A percentile compares a stretch with the other conserved stretches of the same genome.
phyloP scores from a whole-genome alignment of 2,797 vertebrate species.

The Furcifer pardalis region DNA sequence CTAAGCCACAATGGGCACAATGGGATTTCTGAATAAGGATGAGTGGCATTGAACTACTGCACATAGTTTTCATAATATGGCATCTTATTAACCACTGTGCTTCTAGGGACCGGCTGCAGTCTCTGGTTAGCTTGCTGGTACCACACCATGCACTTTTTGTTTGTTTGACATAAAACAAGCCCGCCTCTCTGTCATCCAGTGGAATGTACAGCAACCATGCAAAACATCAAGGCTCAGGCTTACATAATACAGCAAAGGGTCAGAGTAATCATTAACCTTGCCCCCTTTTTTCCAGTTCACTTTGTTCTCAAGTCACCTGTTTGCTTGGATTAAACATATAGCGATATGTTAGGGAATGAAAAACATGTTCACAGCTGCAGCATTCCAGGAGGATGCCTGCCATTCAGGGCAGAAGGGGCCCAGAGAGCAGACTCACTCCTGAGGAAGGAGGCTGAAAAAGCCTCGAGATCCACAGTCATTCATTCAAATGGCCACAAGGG shows the following conservation, averaged over 20 bases:
- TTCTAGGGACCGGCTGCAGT: background rate
- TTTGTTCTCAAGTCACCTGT: conserved; percentile 69
- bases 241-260: conserved; percentile 63
- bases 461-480: background rate
- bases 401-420: background rate
- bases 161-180: conserved; percentile 13
- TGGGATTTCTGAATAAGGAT: too few species aligned
- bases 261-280: conserved; percentile 71
- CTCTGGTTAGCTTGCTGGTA: background rate
- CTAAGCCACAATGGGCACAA: background rate
- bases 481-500: background rate
- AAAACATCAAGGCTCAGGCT: conserved; percentile 54
- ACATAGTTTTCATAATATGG: background rate
- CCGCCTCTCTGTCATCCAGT: background rate
- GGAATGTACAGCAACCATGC: background rate
- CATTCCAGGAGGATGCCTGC: conserved; percentile 24
- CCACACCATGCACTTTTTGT: background rate
- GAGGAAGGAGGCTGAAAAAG: background rate
- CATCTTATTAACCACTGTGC: background rate
- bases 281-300: conserved; percentile 46
- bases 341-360: conserved; percentile 47
- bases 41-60: background rate
- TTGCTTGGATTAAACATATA: conserved; percentile 67
- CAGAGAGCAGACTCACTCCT: background rate
- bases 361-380: background rate